A percentile compares a stretch with the other conserved stretches of the same genome.
These are phyloP conservation scores for Diachrysia chrysitis DNA, from an alignment of 2,888 invertebrate species.

Conservation along the genomic window DNA sequence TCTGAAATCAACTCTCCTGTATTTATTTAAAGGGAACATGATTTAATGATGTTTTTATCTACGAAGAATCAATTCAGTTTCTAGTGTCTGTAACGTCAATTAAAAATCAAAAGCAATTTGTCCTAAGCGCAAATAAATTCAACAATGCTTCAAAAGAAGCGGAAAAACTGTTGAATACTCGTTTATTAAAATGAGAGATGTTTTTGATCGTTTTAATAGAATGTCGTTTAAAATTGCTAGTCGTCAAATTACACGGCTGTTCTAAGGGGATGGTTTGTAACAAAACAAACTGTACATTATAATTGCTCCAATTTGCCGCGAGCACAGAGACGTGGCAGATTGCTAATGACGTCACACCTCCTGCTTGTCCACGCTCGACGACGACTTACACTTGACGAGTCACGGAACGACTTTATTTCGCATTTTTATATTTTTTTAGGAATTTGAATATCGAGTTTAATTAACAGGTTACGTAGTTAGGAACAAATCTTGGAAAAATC, in stretches of 20 bases:
- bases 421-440: not conserved
- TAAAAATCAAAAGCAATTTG: conserved; percentile 13
- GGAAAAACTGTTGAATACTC: conserved; percentile 44
- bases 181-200: conserved; percentile 54
- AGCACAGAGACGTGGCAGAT: conserved; percentile 73
- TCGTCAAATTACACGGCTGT: conserved; percentile 49
- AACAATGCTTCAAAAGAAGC: conserved; percentile 16
- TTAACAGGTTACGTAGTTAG: too few relatives aligned
- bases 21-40: not conserved
- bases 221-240: conserved; percentile 42
- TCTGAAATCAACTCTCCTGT: not conserved
- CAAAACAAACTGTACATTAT: conserved; percentile 77
- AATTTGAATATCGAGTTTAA: too few relatives aligned
- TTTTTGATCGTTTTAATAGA: conserved; percentile 58
- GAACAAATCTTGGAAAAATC: not conserved
- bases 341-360: conserved; percentile 82
- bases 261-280: conserved; percentile 58
- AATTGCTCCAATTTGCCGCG: conserved; percentile 83
- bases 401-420: not conserved
- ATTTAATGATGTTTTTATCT: not conserved
- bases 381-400: conserved; percentile 55
- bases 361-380: conserved; percentile 58
- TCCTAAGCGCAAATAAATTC: conserved; percentile 11
- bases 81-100: conserved; percentile 6
- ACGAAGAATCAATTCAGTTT: not conserved